phyloP scores from a whole-genome alignment of 2,113 vertebrate genomes.

The Galbula dea region DNA sequence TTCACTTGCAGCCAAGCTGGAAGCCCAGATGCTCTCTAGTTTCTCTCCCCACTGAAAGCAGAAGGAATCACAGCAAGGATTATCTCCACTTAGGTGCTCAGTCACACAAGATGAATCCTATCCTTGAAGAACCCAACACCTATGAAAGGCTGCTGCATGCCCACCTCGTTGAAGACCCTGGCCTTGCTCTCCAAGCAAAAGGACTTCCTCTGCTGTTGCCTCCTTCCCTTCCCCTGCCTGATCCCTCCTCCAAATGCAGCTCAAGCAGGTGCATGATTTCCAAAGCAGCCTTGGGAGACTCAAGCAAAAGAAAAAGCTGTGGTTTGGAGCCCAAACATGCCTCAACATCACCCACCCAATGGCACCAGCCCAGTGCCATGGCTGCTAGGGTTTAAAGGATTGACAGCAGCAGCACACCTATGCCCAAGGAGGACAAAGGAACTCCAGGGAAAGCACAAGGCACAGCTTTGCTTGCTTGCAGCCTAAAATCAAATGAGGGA shows the following conservation, averaged over 20 bases:
- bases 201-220: neutral
- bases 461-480: neutral
- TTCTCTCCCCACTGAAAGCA: neutral
- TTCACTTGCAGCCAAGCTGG: neutral
- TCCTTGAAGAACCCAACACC: neutral
- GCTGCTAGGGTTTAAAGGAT: neutral
- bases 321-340: neutral
- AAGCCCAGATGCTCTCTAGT: neutral
- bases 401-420: neutral
- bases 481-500: neutral
- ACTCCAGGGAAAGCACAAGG: neutral
- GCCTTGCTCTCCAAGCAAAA: neutral
- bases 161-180: neutral
- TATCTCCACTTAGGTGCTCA: neutral
- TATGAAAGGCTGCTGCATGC: neutral
- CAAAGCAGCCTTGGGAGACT: neutral
- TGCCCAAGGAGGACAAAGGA: neutral
- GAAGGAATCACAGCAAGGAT: neutral
- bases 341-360: neutral
- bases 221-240: neutral
- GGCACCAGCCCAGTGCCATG: neutral
- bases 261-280: neutral
- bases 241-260: neutral
- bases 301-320: neutral
- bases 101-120: neutral